A percentile compares a stretch with the other conserved stretches of the same genome.
phyloP scores from a whole-genome alignment of 2,113 vertebrate genomes.

The Lota lota region DNA sequence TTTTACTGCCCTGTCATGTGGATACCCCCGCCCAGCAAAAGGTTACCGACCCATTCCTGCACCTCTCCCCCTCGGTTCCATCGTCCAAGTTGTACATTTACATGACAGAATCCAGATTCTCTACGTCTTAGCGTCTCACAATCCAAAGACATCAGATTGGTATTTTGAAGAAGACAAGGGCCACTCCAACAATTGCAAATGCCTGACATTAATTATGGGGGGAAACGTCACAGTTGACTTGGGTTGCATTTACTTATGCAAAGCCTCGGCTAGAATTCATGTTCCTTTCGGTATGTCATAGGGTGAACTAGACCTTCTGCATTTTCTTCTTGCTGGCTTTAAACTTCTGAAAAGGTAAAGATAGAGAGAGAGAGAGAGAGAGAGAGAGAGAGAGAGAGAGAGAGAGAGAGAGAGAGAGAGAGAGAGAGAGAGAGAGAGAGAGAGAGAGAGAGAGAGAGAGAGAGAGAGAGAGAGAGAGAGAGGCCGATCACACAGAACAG shows the following conservation, averaged over 20 bases:
- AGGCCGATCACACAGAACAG: no score
- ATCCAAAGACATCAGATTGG: slow-evolving; percentile 16
- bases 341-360: not conserved
- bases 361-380: not conserved
- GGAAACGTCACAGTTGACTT: slow-evolving; percentile 2
- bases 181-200: slow-evolving; percentile 14
- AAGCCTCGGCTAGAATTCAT: not conserved
- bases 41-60: slow-evolving; percentile 34
- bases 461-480: no score
- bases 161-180: slow-evolving; percentile 4
- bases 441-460: no score
- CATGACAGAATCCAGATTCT: slow-evolving; percentile 29
- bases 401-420: no score
- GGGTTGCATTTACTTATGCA: not conserved
- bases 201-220: slow-evolving; percentile 7
- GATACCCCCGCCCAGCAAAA: slow-evolving; percentile 38
- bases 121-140: slow-evolving; percentile 25
- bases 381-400: no score
- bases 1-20: slow-evolving; percentile 51
- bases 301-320: not conserved
- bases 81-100: slow-evolving; percentile 15
- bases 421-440: no score
- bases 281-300: not conserved
- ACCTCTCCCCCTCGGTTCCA: not conserved
- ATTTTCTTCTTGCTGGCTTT: not conserved